Conservation (phyloP, 2,113 vertebrate species). For the Anhinga anhinga region DNA sequence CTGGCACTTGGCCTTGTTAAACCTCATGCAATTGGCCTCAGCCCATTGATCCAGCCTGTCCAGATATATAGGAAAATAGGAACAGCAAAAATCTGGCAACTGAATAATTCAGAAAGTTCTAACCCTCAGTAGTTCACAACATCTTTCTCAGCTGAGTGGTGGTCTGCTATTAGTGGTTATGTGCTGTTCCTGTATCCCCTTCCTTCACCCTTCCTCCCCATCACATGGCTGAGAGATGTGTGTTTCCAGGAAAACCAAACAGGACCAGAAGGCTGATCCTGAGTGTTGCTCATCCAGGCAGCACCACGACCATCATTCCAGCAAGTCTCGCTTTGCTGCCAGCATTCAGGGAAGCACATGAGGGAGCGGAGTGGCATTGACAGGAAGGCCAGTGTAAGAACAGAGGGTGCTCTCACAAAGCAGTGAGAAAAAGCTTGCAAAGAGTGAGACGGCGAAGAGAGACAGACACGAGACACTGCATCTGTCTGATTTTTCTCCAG, state of each 20-base stretch:
- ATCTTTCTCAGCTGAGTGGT: background rate
- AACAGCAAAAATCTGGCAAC: background rate
- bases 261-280: background rate
- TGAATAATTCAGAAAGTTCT: background rate
- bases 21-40: too few species aligned
- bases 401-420: background rate
- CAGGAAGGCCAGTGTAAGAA: background rate
- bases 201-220: background rate
- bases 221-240: background rate
- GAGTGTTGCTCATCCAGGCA: background rate
- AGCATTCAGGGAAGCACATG: accelerated
- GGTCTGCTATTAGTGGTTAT: accelerated
- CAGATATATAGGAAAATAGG: background rate
- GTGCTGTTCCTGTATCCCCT: background rate
- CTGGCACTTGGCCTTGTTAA: too few species aligned
- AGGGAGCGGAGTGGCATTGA: background rate
- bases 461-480: background rate
- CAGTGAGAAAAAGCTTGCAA: background rate
- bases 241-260: background rate
- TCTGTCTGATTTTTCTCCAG: background rate
- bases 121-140: background rate
- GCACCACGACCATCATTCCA: background rate
- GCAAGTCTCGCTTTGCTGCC: accelerated
- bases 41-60: too few species aligned
- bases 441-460: background rate